These are phyloP conservation scores for Dastarcus helophoroides DNA, from an alignment of 2,888 invertebrate genomes.

Conservation along the genomic window DNA sequence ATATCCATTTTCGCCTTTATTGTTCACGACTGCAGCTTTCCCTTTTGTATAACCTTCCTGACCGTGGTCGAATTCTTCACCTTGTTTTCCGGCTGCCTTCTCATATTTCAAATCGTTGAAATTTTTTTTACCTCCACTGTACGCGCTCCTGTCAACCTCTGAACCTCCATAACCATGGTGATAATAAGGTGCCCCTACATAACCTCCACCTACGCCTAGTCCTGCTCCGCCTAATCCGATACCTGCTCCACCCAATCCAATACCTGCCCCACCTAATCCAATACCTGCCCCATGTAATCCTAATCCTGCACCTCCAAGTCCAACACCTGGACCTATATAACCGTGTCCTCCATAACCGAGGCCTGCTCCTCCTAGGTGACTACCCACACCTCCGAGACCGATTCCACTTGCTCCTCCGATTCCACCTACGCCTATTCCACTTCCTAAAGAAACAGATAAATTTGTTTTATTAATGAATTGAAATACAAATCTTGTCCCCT, in stretches of 20 bases:
- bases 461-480: no score
- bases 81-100: slow-evolving; percentile 44
- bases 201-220: slow-evolving; percentile 8
- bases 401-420: slow-evolving; percentile 10
- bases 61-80: slow-evolving; percentile 44
- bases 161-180: slow-evolving; percentile 24
- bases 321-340: slow-evolving; percentile 15
- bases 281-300: slow-evolving; percentile 35
- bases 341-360: slow-evolving; percentile 28
- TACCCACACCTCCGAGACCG: slow-evolving; percentile 6
- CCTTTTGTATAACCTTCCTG: slow-evolving; percentile 46
- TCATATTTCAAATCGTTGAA: slow-evolving; percentile 44
- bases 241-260: slow-evolving; percentile 28
- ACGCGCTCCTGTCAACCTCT: slow-evolving; percentile 45
- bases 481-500: no score
- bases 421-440: no score
- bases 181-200: slow-evolving; percentile 5
- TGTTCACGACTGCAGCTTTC: slow-evolving; percentile 35
- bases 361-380: slow-evolving; percentile 11
- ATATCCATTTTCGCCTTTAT: slow-evolving; percentile 40
- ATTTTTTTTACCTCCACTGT: slow-evolving; percentile 47
- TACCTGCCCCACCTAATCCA: slow-evolving; percentile 25
- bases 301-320: slow-evolving; percentile 25
- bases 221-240: slow-evolving; percentile 8
- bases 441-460: no score